Base-by-base conservation (phyloP, 2,888 invertebrate genomes). In the Julus scanicus region DNA sequence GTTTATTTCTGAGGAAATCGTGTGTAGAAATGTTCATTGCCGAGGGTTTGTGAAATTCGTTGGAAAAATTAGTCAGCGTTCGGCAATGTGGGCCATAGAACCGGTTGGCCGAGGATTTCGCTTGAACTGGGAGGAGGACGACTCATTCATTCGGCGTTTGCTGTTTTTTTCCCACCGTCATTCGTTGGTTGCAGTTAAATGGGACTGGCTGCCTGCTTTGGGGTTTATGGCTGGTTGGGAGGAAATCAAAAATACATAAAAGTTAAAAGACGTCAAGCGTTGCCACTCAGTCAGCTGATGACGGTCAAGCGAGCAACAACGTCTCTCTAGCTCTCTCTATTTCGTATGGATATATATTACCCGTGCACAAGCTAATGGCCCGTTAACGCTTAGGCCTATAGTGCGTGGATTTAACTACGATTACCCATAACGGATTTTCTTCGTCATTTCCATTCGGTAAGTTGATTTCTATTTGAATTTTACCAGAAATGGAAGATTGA, bases 241-340 rank as follows among this genome's bases (percentile, higher is more conserved):
- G 71, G 29, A 29, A 71, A 71, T 71, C 71, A 29, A 71, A 71
- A 71, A 29, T 29, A 71, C 71, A 71, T 71, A 71, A 71, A 71
- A 71, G 29, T 71, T 71, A 71, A 71, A 71, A 71, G 71, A 71
- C 71, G 29, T 71, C 71, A 29, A 71, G 71, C 71, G 29, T 29
- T 29, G 71, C 71, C 71, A 71, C 71, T 71, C 71, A 71, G 29
- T 71, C 71, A 71, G 71, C 71, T 71, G 71, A 71, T 71, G 71
- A 71, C 71, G 71, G 71, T 71, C 71, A 29, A 71, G 29, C 71
- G 71, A 71, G 11, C 29, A 71, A 71, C 71, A 63, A 63, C 57
- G 57, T 63, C 57, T 3, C 11, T 17, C 17, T 17, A 9, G 9
- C 53, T 53, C 53, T 53, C 15, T 53, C 4, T 53, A 53, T 53